Base-by-base conservation (phyloP, 1,140 invertebrate genomes). In the Paraescarpia echinospica region DNA sequence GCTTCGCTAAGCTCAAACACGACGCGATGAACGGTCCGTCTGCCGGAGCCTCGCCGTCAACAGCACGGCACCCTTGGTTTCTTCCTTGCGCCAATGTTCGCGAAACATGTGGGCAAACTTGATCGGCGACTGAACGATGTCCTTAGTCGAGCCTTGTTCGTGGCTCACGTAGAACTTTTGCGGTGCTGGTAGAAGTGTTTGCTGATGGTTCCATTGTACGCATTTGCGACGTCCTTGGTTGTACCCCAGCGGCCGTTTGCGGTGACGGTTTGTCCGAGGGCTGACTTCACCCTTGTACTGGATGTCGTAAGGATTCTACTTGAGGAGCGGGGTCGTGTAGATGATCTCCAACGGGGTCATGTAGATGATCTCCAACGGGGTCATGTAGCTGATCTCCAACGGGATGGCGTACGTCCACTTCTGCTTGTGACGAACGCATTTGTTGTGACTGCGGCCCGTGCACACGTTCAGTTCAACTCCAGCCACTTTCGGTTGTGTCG, bases 271-370 rank as follows among this genome's bases (percentile, higher is more conserved):
- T 89, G 9, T 6, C 89, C 89, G 12, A 33, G 1, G 12, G 9
- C 34, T 89, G 27, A 34, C 33, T 18, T 91, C 1, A 33, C 91
- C 91, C n/a, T 35, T 92, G 91, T 93, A 31, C 89, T 33, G 18
- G 2, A 95, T 35, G 31, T 94, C 92, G 91, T 94, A 94, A 22
- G 95, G 95, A 91, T 95, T 95, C 95, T 94, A 95, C 34, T 59
- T 92, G 5, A 92, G 89, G n/a, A 95, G 92, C 2, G 95, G 95
- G 33, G 95, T 95, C 34, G 94, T 88, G 92, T 94, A 95, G 33
- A 95, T 93, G 33, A 95, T 93, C 92, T 95, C 95, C n/a, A 95
- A 89, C 8, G 95, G 95, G 6, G 95, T 94, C n/a, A 94, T 94
- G 90, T 95, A 95, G 0, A 94, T 94, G 27, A 93, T 92, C 35